These are phyloP conservation scores for Drosophila histrio DNA, from an alignment of 2,888 invertebrate species.

Conservation along the genomic window DNA sequence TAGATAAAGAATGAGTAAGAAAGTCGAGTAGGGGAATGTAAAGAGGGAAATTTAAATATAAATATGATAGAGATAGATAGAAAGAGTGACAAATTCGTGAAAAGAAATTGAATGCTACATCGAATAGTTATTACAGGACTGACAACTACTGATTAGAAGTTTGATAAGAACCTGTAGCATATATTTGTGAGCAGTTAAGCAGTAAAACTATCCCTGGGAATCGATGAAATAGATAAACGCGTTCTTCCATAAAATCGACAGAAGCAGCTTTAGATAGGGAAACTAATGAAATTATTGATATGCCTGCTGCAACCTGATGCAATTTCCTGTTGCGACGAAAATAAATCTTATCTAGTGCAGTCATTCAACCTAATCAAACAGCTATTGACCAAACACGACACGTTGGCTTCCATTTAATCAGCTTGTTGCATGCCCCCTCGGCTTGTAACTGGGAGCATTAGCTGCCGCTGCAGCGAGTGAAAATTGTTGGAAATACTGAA, in stretches of 20 bases:
- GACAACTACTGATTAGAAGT: neutral
- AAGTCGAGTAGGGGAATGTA: no score
- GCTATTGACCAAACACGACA: conserved; percentile 13
- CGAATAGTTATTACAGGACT: neutral
- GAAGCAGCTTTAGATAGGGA: neutral
- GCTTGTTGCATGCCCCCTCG: conserved; percentile 8
- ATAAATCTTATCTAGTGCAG: conserved; percentile 25
- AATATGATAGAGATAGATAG: neutral
- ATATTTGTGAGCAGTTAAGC: neutral
- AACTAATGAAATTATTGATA: neutral
- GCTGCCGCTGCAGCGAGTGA: conserved; percentile 15
- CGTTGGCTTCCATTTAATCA: conserved; percentile 19
- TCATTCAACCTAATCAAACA: conserved; percentile 40
- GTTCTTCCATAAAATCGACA: neutral
- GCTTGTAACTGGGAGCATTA: conserved; percentile 19
- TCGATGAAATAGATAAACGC: neutral
- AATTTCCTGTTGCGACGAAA: conserved; percentile 28
- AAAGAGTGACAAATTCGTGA: neutral
- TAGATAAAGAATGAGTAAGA: neutral
- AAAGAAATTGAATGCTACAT: neutral
- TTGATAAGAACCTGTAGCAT: neutral
- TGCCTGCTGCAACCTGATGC: neutral
- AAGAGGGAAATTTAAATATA: neutral
- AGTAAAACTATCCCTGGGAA: neutral
- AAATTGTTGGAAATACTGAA: conserved; percentile 37